Evolutionary conservation across 2,888 invertebrate species (phyloP).

Genomic region (Clivina fossor): DNA sequence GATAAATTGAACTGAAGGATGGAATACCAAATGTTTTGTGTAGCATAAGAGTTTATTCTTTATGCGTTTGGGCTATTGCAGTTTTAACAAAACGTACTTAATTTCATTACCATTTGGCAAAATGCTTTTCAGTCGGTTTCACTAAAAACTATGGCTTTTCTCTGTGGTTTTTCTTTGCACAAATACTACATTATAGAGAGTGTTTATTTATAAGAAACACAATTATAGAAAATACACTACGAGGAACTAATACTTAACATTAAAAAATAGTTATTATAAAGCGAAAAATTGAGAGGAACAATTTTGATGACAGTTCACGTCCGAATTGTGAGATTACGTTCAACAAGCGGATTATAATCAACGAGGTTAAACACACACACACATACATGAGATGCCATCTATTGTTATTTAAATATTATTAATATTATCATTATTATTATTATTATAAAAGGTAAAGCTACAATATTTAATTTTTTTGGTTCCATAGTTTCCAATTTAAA

Average conservation of each 20-base stretch:
- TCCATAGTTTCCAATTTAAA: slow-evolving; percentile 1
- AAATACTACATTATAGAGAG: neutral
- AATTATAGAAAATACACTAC: neutral
- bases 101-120: neutral
- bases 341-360: too few relatives aligned
- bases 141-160: slow-evolving; percentile 9
- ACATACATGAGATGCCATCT: slow-evolving; percentile 7
- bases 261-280: slow-evolving; percentile 6
- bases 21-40: slow-evolving; percentile 54
- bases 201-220: neutral
- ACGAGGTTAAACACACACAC: too few relatives aligned
- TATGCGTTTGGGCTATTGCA: slow-evolving; percentile 55
- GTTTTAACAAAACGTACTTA: slow-evolving; percentile 47
- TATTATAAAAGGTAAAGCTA: slow-evolving; percentile 3
- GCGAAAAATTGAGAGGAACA: neutral
- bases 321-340: slow-evolving; percentile 13
- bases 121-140: neutral
- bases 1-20: slow-evolving; percentile 51
- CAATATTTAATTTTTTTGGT: slow-evolving; percentile 19
- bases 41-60: slow-evolving; percentile 48
- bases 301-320: slow-evolving; percentile 7
- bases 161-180: slow-evolving; percentile 14
- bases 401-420: neutral
- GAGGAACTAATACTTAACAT: slow-evolving; percentile 15
- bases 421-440: neutral